Percentiles rank a stretch among this genome's conserved stretches.
These are phyloP conservation scores for Champsocephalus esox DNA, from an alignment of 2,797 vertebrate genomes.

Conservation along the genomic window DNA sequence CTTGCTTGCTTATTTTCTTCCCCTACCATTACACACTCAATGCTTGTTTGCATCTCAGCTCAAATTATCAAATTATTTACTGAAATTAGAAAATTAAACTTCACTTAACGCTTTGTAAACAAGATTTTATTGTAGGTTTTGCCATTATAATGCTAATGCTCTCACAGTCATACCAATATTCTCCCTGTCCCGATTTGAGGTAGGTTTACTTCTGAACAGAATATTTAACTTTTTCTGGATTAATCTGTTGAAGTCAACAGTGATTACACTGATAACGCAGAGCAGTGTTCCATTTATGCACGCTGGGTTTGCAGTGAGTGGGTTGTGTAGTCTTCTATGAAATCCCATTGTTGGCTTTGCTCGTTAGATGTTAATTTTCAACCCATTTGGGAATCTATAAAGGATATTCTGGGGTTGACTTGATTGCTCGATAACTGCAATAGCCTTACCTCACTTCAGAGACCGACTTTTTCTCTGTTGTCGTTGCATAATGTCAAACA, in stretches of 20 bases:
- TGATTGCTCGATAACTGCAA: constrained; percentile 35
- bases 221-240: constrained; percentile 19
- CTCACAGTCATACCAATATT: background rate
- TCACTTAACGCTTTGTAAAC: too few species aligned
- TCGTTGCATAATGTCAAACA: constrained; percentile 9
- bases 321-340: constrained; percentile 40
- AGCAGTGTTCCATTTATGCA: constrained; percentile 32
- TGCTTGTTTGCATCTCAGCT: constrained; percentile 38
- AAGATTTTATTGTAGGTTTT: background rate
- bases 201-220: background rate
- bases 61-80: constrained; percentile 41
- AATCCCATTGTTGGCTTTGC: constrained; percentile 39
- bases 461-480: constrained; percentile 11
- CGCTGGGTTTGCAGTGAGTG: constrained; percentile 27
- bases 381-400: constrained; percentile 44
- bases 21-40: constrained; percentile 46
- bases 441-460: constrained; percentile 21
- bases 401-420: constrained; percentile 38
- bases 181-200: constrained; percentile 1
- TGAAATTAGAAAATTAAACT: constrained; percentile 37
- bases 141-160: background rate
- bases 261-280: constrained; percentile 52
- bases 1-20: constrained; percentile 44
- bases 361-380: constrained; percentile 53
- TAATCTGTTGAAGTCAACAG: constrained; percentile 25